Percentiles rank a stretch among this genome's conserved stretches.
phyloP scores from a whole-genome alignment of 2,113 vertebrate species.

The Aptenodytes forsteri region DNA sequence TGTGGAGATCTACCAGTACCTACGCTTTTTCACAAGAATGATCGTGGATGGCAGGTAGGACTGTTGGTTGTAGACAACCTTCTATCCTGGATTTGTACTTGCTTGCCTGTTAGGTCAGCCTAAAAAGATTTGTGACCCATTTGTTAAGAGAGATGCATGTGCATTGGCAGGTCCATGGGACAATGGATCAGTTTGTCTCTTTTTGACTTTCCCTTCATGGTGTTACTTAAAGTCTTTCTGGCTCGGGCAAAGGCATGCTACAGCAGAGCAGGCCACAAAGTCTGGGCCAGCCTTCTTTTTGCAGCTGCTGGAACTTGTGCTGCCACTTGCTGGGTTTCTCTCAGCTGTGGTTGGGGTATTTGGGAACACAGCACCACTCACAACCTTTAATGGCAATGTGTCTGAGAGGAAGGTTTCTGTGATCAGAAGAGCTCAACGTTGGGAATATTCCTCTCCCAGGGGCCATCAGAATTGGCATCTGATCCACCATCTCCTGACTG shows the following conservation, averaged over 20 bases:
- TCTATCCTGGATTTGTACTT: background rate
- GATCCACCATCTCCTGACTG: background rate
- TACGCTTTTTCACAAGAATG: conserved; percentile 91
- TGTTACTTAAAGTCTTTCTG: background rate
- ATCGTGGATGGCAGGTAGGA: conserved; percentile 85
- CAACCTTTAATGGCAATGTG: background rate
- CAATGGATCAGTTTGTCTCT: background rate
- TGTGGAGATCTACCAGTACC: conserved; percentile 91
- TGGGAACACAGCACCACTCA: background rate
- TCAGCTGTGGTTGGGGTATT: background rate
- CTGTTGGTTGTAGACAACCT: background rate
- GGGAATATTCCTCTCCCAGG: background rate
- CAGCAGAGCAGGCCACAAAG: background rate
- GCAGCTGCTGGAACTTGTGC: background rate
- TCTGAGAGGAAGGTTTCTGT: background rate
- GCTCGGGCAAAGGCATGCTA: background rate
- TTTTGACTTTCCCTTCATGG: background rate
- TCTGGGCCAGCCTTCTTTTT: background rate
- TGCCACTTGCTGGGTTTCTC: background rate
- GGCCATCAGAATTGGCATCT: background rate
- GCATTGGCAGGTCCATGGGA: background rate
- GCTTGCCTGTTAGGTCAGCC: background rate
- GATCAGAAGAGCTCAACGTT: background rate
- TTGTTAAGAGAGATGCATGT: background rate
- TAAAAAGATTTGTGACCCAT: background rate